These are phyloP conservation scores for Syngnathoides biaculeatus DNA, from an alignment of 2,113 vertebrate genomes.

Conservation along the genomic window DNA sequence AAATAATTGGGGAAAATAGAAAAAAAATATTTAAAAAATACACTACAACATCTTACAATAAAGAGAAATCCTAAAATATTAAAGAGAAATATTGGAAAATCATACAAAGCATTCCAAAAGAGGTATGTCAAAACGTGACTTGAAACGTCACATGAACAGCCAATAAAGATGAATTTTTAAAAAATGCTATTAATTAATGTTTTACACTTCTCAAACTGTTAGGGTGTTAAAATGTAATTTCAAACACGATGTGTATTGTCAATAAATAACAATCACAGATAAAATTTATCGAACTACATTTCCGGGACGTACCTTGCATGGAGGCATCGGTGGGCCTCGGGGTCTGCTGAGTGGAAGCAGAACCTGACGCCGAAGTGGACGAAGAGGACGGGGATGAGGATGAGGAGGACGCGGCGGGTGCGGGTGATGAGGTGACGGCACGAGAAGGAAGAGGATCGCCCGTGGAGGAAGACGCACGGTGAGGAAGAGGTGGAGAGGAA, in stretches of 20 bases:
- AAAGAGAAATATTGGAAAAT: too few relatives aligned
- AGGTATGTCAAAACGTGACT: too few relatives aligned
- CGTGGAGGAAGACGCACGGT: background rate
- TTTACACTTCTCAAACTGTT: too few relatives aligned
- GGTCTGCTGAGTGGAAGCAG: background rate
- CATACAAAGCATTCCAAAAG: too few relatives aligned
- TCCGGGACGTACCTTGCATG: constrained; percentile 13
- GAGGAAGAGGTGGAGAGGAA: constrained; percentile 2
- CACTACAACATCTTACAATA: too few relatives aligned
- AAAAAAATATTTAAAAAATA: too few relatives aligned
- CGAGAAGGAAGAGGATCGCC: constrained; percentile 6
- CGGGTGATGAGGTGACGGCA: background rate
- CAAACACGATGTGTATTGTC: background rate
- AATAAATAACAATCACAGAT: background rate
- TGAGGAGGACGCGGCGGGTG: background rate
- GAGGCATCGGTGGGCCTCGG: background rate
- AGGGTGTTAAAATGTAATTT: too few relatives aligned
- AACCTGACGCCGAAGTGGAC: background rate
- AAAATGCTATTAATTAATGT: too few relatives aligned
- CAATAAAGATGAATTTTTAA: too few relatives aligned
- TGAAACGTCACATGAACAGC: too few relatives aligned
- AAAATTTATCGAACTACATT: background rate
- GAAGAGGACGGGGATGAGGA: background rate
- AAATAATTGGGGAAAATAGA: background rate
- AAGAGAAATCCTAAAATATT: too few relatives aligned